Conservation (phyloP, 2,113 vertebrate genomes). For the Hystrix cristata region DNA sequence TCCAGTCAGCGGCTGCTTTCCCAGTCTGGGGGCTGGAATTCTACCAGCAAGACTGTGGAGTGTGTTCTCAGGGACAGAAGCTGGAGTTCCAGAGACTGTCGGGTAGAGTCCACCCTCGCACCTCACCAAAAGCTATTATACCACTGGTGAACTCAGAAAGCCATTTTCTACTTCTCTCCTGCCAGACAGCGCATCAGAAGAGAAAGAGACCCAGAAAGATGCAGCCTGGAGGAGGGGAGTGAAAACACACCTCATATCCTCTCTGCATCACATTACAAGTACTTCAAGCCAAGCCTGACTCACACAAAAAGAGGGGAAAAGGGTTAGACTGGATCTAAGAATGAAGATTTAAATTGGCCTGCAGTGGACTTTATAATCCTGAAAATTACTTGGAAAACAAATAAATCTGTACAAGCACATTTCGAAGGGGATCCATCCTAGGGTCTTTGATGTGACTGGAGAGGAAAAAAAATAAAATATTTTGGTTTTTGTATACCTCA, state of each 20-base stretch:
- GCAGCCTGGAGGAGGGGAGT: background rate
- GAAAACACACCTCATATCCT: background rate
- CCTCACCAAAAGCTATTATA: background rate
- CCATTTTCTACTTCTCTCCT: background rate
- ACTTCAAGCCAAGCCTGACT: background rate
- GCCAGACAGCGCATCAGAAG: background rate
- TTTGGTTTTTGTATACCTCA: background rate
- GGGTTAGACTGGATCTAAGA: background rate
- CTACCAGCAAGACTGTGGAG: background rate
- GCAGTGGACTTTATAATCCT: background rate
- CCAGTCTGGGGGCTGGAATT: background rate
- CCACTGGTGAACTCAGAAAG: background rate
- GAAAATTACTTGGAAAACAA: background rate
- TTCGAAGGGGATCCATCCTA: background rate
- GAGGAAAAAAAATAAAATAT: background rate
- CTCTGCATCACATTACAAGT: background rate
- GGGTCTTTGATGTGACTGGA: background rate
- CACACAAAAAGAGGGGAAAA: background rate
- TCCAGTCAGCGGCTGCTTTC: background rate
- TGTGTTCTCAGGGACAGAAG: no score
- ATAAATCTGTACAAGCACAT: background rate
- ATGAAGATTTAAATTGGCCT: background rate
- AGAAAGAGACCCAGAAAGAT: background rate
- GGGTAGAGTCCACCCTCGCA: fast-evolving
- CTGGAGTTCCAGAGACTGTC: background rate